These are phyloP conservation scores for Melipona quadrifasciata DNA, from an alignment of 1,140 invertebrate genomes.

Conservation along the genomic window DNA sequence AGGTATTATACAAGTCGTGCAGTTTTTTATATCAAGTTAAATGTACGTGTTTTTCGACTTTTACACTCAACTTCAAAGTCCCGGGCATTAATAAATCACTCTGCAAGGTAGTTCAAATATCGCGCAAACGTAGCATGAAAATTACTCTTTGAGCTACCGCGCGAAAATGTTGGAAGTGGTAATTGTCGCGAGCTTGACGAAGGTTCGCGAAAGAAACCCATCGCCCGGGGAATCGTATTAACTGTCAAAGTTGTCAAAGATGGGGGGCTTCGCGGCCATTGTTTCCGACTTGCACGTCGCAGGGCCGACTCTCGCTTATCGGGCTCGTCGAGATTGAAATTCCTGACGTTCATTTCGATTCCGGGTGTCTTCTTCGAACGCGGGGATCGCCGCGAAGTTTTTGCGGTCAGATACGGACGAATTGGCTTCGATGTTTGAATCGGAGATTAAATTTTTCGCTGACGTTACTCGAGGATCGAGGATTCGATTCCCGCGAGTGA, in stretches of 20 bases:
- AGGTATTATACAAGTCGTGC: too few relatives aligned
- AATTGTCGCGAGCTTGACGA: slow-evolving; percentile 12
- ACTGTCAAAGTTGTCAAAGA: slow-evolving; percentile 68
- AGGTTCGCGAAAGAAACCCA: slow-evolving; percentile 19
- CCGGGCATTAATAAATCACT: too few relatives aligned
- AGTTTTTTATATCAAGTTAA: too few relatives aligned
- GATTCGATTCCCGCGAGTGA: background rate
- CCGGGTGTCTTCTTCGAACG: slow-evolving; percentile 13
- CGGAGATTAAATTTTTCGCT: background rate
- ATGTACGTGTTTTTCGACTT: too few relatives aligned
- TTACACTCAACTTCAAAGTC: too few relatives aligned
- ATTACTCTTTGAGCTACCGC: background rate
- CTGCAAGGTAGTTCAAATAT: too few relatives aligned
- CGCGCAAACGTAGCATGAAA: background rate
- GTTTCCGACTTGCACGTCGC: slow-evolving; percentile 56
- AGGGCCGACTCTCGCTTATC: slow-evolving; percentile 53
- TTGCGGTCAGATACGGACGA: background rate
- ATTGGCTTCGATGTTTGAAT: background rate
- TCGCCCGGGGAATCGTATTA: slow-evolving; percentile 30
- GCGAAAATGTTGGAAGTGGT: background rate
- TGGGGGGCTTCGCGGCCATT: slow-evolving; percentile 47
- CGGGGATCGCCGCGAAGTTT: background rate
- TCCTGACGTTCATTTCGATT: slow-evolving; percentile 7
- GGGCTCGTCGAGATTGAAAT: slow-evolving; percentile 63
- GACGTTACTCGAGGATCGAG: background rate